Conservation (phyloP, 2,113 vertebrate species). For the Eurystomus gularis region DNA sequence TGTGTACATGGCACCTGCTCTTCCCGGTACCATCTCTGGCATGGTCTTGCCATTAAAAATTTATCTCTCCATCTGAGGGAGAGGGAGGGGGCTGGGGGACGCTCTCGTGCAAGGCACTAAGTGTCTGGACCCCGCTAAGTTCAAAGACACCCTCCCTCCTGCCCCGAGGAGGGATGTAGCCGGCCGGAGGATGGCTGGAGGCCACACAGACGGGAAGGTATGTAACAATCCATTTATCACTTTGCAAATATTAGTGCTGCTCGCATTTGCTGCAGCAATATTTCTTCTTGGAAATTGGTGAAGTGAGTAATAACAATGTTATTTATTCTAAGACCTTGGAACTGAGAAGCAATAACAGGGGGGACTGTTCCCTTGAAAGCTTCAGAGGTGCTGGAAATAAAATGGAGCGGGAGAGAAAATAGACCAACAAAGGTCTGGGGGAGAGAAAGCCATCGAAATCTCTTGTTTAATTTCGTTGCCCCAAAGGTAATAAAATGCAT, state of each 20-base stretch:
- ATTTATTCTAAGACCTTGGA: conserved; percentile 72
- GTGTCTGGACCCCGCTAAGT: background rate
- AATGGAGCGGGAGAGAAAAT: background rate
- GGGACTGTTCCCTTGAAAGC: conserved; percentile 57
- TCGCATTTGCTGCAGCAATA: conserved; percentile 45
- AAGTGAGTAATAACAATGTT: conserved; percentile 69
- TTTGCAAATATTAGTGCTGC: conserved; percentile 67
- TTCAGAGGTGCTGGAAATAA: conserved; percentile 44
- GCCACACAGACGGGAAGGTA: conserved; percentile 48
- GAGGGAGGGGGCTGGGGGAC: background rate
- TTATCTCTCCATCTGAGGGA: background rate
- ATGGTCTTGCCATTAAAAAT: background rate
- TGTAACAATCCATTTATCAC: conserved; percentile 57
- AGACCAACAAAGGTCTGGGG: conserved; percentile 46
- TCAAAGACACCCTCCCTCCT: background rate
- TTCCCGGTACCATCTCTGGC: background rate
- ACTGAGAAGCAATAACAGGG: conserved; percentile 60
- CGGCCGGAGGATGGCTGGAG: conserved; percentile 5
- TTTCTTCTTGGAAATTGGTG: conserved; percentile 69
- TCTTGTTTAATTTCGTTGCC: conserved; percentile 52
- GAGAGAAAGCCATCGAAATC: conserved; percentile 39
- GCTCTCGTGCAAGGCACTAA: background rate
- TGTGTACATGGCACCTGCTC: background rate
- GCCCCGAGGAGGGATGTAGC: conserved; percentile 10
- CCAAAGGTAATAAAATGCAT: conserved; percentile 45